Conservation (phyloP, 2,888 invertebrate species). For the Diadromus collaris region DNA sequence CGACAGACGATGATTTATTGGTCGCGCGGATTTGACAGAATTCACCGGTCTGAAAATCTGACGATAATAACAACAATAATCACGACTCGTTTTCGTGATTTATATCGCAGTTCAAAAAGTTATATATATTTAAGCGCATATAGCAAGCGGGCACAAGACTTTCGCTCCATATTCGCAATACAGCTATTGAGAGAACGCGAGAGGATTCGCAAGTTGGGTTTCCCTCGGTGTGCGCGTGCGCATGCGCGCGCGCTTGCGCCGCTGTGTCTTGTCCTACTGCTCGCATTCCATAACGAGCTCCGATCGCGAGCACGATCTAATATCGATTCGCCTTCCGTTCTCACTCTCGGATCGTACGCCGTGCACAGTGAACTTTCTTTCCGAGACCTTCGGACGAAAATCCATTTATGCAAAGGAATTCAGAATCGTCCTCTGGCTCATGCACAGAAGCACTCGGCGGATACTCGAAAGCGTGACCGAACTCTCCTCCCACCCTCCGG, state of each 20-base stretch:
- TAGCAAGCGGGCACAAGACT: conserved; percentile 40
- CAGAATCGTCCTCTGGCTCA: neutral
- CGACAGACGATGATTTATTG: neutral
- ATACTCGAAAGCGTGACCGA: conserved; percentile 59
- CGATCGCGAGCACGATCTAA: conserved; percentile 54
- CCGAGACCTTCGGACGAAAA: conserved; percentile 29
- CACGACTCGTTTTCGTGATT: conserved; percentile 20
- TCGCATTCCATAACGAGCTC: conserved; percentile 63
- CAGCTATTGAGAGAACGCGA: conserved; percentile 53
- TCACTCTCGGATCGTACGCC: conserved; percentile 27
- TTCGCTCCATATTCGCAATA: conserved; percentile 59
- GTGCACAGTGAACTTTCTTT: conserved; percentile 32
- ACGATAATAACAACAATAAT: conserved; percentile 10
- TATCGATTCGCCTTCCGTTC: conserved; percentile 60
- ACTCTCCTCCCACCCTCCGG: neutral
- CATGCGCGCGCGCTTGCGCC: neutral
- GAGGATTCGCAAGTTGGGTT: conserved; percentile 52
- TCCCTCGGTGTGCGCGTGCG: neutral
- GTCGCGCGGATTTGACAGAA: conserved; percentile 1
- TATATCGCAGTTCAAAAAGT: conserved; percentile 18
- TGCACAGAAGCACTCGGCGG: conserved; percentile 9
- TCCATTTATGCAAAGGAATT: conserved; percentile 39
- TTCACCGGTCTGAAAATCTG: neutral
- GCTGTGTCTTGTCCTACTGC: conserved; percentile 62
- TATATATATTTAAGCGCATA: conserved; percentile 26